A percentile compares a stretch with the other conserved stretches of the same genome.
phyloP scores from a whole-genome alignment of 2,113 vertebrate genomes.

The Prinia subflava region DNA sequence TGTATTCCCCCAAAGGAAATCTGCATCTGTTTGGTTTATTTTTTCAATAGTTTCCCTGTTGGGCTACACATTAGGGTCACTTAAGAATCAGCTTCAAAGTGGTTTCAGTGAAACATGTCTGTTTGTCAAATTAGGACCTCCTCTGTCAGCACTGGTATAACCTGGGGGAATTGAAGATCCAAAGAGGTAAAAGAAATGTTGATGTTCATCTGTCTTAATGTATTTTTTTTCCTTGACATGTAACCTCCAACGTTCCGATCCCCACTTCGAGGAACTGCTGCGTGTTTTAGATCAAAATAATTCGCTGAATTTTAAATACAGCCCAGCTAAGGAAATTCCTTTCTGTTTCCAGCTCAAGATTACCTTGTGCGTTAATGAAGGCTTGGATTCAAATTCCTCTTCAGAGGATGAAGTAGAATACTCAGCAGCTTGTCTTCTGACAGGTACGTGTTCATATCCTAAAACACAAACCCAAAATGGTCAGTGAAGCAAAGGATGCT shows the following conservation, averaged over 20 bases:
- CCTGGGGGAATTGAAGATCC: neutral
- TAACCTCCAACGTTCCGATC: neutral
- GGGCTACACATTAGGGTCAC: conserved; percentile 56
- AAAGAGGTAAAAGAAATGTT: neutral
- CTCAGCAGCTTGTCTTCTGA: conserved; percentile 4
- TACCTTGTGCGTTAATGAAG: conserved; percentile 74
- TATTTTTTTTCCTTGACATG: neutral
- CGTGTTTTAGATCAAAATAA: neutral
- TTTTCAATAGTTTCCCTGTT: conserved; percentile 68
- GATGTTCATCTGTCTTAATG: neutral
- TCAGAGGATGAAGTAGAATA: conserved; percentile 70
- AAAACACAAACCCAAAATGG: conserved; percentile 33
- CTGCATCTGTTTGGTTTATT: conserved; percentile 65
- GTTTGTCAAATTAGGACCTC: conserved; percentile 30
- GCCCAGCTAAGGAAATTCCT: neutral
- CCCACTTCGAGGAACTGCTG: neutral
- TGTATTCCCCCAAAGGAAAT: conserved; percentile 42
- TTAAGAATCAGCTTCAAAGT: conserved; percentile 53
- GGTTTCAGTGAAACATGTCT: conserved; percentile 41
- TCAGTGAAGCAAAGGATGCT: neutral
- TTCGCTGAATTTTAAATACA: neutral
- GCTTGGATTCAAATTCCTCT: conserved; percentile 71
- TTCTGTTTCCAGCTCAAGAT: neutral
- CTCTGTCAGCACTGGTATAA: neutral
- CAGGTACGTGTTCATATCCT: conserved; percentile 36